Conservation (phyloP, 2,113 vertebrate genomes). For the Hyaena hyaena region DNA sequence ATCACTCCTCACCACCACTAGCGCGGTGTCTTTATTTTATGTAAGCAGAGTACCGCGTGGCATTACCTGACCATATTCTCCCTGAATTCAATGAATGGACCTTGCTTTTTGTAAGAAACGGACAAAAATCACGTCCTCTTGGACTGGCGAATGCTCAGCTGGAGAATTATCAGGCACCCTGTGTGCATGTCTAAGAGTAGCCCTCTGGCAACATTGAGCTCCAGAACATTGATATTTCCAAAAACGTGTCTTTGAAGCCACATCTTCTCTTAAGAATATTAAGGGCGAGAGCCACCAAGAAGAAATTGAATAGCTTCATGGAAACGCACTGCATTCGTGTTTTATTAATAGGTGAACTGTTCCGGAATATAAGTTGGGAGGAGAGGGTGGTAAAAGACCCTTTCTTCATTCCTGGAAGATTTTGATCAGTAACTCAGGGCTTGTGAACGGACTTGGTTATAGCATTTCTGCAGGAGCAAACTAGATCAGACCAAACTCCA, state of each 20-base stretch:
- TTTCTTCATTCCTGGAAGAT: neutral
- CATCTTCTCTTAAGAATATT: conserved; percentile 20
- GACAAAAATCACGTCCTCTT: neutral
- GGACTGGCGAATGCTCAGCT: neutral
- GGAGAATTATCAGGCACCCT: neutral
- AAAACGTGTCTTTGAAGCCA: neutral
- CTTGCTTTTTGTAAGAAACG: conserved; percentile 8
- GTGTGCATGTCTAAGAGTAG: neutral
- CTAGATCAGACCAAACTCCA: conserved; percentile 42
- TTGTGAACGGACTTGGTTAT: neutral
- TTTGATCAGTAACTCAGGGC: neutral
- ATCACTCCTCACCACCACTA: neutral
- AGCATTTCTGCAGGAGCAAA: conserved; percentile 44
- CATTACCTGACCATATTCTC: neutral
- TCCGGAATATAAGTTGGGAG: neutral
- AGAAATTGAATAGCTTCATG: neutral
- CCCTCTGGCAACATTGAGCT: neutral
- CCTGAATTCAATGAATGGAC: neutral
- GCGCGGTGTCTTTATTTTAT: neutral
- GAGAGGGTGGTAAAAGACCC: neutral
- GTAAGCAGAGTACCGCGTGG: neutral
- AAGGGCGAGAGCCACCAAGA: neutral
- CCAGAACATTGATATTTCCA: neutral
- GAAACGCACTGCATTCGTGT: neutral
- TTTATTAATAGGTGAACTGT: conserved; percentile 2